These are phyloP conservation scores for Pelvicachromis taeniatus DNA, from an alignment of 2,113 vertebrate species.

Conservation along the genomic window DNA sequence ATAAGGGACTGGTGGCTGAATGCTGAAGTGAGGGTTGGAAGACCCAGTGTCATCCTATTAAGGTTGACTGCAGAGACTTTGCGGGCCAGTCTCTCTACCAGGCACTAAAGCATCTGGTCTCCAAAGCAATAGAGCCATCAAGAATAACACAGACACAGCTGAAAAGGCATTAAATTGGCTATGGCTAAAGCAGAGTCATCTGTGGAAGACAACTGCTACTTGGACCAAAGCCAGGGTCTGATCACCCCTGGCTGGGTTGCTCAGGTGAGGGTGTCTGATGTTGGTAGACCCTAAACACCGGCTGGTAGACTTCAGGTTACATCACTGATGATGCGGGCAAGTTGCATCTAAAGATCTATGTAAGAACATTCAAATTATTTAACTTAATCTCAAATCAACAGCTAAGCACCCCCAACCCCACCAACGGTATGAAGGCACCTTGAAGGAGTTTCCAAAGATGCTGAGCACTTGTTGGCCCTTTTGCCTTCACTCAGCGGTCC, in stretches of 20 bases:
- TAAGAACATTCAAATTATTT: background rate
- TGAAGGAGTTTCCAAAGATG: background rate
- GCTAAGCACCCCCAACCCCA: too few species aligned
- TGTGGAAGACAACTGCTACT: background rate
- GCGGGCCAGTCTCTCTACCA: background rate
- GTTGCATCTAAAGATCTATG: background rate
- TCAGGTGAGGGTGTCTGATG: background rate
- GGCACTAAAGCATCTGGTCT: background rate
- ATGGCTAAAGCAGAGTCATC: background rate
- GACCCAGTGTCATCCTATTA: background rate
- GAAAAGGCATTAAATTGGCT: background rate
- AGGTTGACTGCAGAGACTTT: background rate
- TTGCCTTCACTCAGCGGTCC: background rate
- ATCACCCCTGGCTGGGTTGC: background rate
- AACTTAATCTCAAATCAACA: too few species aligned
- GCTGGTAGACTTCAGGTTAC: background rate
- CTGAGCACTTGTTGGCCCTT: background rate
- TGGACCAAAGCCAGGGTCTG: background rate
- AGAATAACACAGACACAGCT: background rate
- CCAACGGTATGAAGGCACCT: too few species aligned
- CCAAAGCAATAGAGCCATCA: background rate
- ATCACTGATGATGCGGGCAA: background rate
- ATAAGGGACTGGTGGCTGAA: background rate
- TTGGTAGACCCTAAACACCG: background rate
- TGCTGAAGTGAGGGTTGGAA: background rate